phyloP scores from a whole-genome alignment of 2,888 invertebrate species.

The Dermolepida albohirtum region DNA sequence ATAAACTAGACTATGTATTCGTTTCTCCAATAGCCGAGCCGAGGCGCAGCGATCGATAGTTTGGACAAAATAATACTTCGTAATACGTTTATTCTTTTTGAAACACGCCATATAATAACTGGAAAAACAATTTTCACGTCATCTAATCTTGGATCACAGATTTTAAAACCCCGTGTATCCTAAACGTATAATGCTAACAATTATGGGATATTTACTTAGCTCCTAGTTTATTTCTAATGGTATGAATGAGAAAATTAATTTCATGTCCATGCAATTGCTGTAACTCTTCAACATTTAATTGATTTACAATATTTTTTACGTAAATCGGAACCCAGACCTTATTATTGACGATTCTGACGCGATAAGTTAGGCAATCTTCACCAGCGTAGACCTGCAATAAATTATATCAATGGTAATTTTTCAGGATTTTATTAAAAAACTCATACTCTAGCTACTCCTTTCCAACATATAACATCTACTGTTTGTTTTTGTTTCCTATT shows the following conservation, averaged over 20 bases:
- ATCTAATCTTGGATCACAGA: no score
- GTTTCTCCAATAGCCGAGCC: no score
- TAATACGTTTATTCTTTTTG: no score
- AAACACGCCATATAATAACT: no score
- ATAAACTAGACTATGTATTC: no score
- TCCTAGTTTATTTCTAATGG: slow-evolving; percentile 46
- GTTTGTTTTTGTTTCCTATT: slow-evolving; percentile 43
- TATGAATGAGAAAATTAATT: slow-evolving; percentile 45
- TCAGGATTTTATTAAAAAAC: slow-evolving; percentile 1
- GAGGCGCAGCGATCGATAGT: no score
- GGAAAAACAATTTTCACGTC: no score
- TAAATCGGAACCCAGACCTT: slow-evolving; percentile 46
- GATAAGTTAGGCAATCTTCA: slow-evolving; percentile 43
- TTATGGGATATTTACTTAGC: slow-evolving; percentile 42
- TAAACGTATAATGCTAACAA: not conserved
- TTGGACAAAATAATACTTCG: no score
- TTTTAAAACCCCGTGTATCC: no score
- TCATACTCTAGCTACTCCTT: slow-evolving; percentile 49
- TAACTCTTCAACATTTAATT: slow-evolving; percentile 39
- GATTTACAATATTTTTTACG: slow-evolving; percentile 40
- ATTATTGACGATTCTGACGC: slow-evolving; percentile 41
- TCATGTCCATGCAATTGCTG: slow-evolving; percentile 44
- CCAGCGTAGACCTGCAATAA: slow-evolving; percentile 44
- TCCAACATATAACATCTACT: slow-evolving; percentile 51
- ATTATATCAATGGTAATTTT: not conserved